Base-by-base conservation (phyloP, 2,888 invertebrate genomes). In the Acronicta aceris region DNA sequence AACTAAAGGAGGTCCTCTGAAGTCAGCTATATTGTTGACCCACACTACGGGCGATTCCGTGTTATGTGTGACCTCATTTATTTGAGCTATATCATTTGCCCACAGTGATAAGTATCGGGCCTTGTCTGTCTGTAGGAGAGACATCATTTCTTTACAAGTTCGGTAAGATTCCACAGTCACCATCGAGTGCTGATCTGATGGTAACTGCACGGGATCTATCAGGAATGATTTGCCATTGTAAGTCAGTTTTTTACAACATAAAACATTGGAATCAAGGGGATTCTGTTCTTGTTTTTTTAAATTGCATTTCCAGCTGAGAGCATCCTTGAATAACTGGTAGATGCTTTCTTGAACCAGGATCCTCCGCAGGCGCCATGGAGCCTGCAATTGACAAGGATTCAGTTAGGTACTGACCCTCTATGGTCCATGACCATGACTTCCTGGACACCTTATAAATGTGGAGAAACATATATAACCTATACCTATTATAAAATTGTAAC, bases 301-400 rank as follows among this genome's bases (percentile, higher is more conserved):
- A 46, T 61, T 64, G 38, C 77, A 76, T 71, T 86, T 89, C 82
- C 84, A 83, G 17, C 61, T 53, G 5, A 90, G 58, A 7, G 76
- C 69, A 2, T 71, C 65, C 47, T 83, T 83, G 55, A 91, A 88
- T 2, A 74, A 70, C 10, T 81, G 71, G 41, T 83, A 81, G 1
- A 84, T 71, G 64, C 75, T 83, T 64, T 92, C 91, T 66, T 92
- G 90, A 2, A 92, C 84, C 4, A 84, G 66, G 30, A 92, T 75
- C 5, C 70, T 78, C 8, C 67, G 60, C 8, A 91, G 56, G 9
- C 65, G 79, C 89, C 90, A 91, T 0, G 86, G 85, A 7, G 76
- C 70, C 86, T 88, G 82, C 12, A 81, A 84, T n/a, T 38, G 38
- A 38, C n/a, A n/a, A 21, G 13, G 1, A 1, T 36, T 36, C 13